phyloP scores from a whole-genome alignment of 1,140 invertebrate genomes.

The Euwallacea similis region DNA sequence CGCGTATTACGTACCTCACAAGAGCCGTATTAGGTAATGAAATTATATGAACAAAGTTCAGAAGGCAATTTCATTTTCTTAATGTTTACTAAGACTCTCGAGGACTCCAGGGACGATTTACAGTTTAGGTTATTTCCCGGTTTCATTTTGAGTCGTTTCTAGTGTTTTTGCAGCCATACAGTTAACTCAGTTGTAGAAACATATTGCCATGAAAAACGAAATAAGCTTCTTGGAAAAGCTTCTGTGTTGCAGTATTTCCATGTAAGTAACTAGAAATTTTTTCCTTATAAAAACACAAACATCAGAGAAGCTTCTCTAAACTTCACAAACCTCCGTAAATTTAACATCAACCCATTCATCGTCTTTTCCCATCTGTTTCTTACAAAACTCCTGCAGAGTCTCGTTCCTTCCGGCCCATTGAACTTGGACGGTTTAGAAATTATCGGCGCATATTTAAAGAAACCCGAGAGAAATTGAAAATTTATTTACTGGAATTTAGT shows the following conservation, averaged over 20 bases:
- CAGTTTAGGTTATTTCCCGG: too few species aligned
- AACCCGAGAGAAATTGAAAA: conserved; percentile 23
- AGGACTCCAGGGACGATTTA: too few species aligned
- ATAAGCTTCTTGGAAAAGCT: too few species aligned
- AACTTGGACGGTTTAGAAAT: conserved; percentile 27
- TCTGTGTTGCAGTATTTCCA: too few species aligned
- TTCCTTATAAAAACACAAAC: not conserved
- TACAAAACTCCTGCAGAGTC: not conserved
- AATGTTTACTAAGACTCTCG: not conserved
- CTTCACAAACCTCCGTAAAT: not conserved
- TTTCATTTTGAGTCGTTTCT: too few species aligned
- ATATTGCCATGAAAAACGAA: too few species aligned
- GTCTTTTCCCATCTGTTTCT: conserved; percentile 1
- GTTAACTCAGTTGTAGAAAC: too few species aligned
- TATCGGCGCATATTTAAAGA: conserved; percentile 29
- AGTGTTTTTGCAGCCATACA: too few species aligned
- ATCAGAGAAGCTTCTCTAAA: not conserved
- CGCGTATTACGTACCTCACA: not conserved
- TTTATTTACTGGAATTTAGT: conserved; percentile 34
- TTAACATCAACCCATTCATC: not conserved
- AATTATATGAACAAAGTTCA: conserved; percentile 3
- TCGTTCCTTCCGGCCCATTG: conserved; percentile 24
- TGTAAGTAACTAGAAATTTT: too few species aligned
- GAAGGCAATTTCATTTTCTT: conserved; percentile 5
- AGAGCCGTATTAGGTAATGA: not conserved